These are phyloP conservation scores for Agapornis canus DNA, from an alignment of 2,797 vertebrate species.

Conservation along the genomic window DNA sequence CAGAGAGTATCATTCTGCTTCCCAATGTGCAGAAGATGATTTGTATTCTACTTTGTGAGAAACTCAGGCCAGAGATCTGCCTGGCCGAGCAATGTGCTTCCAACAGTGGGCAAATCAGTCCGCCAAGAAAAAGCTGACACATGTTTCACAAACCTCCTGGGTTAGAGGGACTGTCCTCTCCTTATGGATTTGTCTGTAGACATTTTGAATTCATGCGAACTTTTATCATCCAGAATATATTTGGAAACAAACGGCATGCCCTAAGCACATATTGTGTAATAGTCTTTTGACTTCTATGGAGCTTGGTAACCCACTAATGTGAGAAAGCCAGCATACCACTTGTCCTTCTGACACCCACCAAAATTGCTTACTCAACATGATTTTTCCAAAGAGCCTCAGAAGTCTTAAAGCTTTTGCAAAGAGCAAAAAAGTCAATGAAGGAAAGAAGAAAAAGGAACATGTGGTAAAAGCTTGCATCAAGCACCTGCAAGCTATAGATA, in stretches of 20 bases:
- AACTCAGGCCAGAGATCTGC: not conserved
- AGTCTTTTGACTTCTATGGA: not conserved
- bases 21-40: not conserved
- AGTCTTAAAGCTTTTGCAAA: conserved; percentile 18
- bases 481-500: not conserved
- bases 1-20: not conserved
- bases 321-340: not conserved
- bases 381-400: not conserved
- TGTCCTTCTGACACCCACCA: not conserved
- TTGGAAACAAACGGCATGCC: not conserved
- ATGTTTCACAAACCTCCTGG: not conserved
- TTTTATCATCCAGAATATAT: not conserved
- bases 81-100: not conserved
- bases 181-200: not conserved
- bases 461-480: not conserved
- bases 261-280: not conserved
- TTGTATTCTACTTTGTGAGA: not conserved
- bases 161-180: not conserved
- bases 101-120: accelerated
- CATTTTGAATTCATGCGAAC: not conserved
- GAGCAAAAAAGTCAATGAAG: not conserved
- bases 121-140: not conserved
- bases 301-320: not conserved
- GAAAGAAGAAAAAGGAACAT: conserved; percentile 26
- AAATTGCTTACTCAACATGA: not conserved